Percentiles rank a stretch among this genome's conserved stretches.
Conservation (phyloP, 1,140 invertebrate genomes). For the Drosophila rhopaloa region DNA sequence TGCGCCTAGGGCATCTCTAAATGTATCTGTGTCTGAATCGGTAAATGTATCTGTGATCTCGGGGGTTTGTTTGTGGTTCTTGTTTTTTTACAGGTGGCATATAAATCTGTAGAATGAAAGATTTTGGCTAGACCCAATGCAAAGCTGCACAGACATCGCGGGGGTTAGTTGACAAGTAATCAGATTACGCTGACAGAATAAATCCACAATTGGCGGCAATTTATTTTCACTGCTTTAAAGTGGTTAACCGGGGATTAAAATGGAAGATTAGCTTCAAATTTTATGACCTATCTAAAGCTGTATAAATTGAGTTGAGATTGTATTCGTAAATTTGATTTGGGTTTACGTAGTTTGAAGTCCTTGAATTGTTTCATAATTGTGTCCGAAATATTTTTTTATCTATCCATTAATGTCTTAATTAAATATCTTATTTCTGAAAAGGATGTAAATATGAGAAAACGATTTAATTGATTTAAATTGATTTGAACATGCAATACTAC, state of each 20-base stretch:
- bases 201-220: slow-evolving; percentile 16
- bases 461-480: too few species aligned
- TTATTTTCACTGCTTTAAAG: slow-evolving; percentile 5
- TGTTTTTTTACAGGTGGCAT: slow-evolving; percentile 73
- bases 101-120: slow-evolving; percentile 75
- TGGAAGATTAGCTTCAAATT: neutral
- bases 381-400: too few species aligned
- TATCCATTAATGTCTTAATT: too few species aligned
- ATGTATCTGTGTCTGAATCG: slow-evolving; percentile 37
- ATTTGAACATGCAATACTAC: too few species aligned
- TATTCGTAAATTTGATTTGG: too few species aligned
- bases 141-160: slow-evolving; percentile 40
- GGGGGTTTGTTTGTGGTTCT: slow-evolving; percentile 35
- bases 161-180: slow-evolving; percentile 21
- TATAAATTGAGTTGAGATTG: slow-evolving; percentile 3
- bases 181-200: slow-evolving; percentile 1
- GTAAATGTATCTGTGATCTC: slow-evolving; percentile 25
- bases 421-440: too few species aligned
- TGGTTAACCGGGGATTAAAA: slow-evolving; percentile 5
- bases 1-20: slow-evolving; percentile 61
- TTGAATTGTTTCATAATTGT: too few species aligned
- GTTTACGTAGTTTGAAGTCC: too few species aligned
- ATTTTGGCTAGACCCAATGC: slow-evolving; percentile 50
- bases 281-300: neutral
- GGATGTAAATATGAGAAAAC: too few species aligned